Evolutionary conservation across 2,113 vertebrate species (phyloP).

Genomic region (Syrmaticus mikado): DNA sequence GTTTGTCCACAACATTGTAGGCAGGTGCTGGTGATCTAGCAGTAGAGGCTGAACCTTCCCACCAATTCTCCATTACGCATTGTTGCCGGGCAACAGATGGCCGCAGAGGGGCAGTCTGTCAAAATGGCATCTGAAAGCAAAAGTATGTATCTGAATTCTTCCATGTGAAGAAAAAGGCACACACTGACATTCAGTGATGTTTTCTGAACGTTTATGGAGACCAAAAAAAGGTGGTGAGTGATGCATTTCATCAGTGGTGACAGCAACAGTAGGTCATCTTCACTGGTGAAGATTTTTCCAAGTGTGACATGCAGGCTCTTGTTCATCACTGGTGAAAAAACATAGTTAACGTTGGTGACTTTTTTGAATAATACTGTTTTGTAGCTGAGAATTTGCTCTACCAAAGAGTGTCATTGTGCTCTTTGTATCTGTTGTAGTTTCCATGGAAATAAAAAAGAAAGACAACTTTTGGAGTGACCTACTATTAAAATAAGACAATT

Average conservation of each 20-base stretch:
- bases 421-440: neutral
- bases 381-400: neutral
- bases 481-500: neutral
- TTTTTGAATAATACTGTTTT: neutral
- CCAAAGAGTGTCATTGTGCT: neutral
- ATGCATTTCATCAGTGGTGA: neutral
- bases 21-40: neutral
- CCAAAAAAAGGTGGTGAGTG: neutral
- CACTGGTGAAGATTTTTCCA: neutral
- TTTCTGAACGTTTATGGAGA: neutral
- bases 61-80: neutral
- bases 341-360: neutral
- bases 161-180: neutral
- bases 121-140: neutral
- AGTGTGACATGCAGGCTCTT: neutral
- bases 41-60: neutral
- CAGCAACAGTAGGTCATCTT: neutral
- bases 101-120: too few relatives aligned
- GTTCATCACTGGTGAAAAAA: neutral
- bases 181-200: neutral
- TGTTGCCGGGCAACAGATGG: too few relatives aligned
- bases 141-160: neutral
- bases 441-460: neutral
- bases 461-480: neutral
- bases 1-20: neutral